Base-by-base conservation (phyloP, 2,888 invertebrate species). In the Drosophila hamatofila region DNA sequence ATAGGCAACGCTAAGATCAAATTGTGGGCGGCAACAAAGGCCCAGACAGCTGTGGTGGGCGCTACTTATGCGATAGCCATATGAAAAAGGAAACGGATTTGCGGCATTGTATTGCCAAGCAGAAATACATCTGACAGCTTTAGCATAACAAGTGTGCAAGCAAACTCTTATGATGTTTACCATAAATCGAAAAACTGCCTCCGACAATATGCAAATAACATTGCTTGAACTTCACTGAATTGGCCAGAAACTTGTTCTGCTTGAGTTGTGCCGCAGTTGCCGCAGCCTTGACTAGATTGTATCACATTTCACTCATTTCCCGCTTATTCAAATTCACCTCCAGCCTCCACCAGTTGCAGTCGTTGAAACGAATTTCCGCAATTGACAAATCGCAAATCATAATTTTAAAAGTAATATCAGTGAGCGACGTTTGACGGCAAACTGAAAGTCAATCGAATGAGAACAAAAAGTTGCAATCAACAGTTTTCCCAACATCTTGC, bases 21-120 rank as follows among this genome's bases (percentile, higher is more conserved):
- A 44, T 65, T 61, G 55, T n/a, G 42, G 41, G 56, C 23, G 23
- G 52, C 52, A 42, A 39, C 18, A 30, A 51, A 9, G 51, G 33
- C 35, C 39, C 33, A 30, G n/a, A 39, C 44, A 62, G 21, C 42
- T 70, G 21, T 70, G 62, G 30, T 63, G 63, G 41, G 63, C 49
- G 59, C 18, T 18, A 21, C 23, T 48, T 42, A 55, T 52, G 8
- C 33, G n/a, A 35, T 52, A 42, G 42, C 35, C 46, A 54, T 35
- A 67, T 49, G 41, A 42, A 51, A 68, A 48, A 12, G 12, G 35
- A 60, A 59, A 30, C 55, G 52, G 61, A 69, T 76, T 65, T 76
- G 18, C 4, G 49, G 46, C 12, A 64, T 72, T 72, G 46, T 48
- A 56, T 58, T 72, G 63, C 25, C 35, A 41, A 60, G 42, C 41